A percentile compares a stretch with the other conserved stretches of the same genome.
phyloP scores from a whole-genome alignment of 2,113 vertebrate genomes.

The Mystacornis crossleyi region DNA sequence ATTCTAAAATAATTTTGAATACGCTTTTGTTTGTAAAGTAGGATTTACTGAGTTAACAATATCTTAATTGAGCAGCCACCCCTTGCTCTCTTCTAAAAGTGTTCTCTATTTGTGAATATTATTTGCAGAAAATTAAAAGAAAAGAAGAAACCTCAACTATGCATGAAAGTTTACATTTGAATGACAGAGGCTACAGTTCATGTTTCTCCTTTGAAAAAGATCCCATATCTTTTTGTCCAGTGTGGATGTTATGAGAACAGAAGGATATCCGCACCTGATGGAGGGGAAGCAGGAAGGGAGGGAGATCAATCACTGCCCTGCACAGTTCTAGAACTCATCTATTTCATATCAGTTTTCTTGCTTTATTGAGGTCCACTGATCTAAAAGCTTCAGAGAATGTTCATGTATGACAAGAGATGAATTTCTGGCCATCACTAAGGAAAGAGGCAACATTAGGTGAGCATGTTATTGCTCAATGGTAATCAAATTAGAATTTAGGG shows the following conservation, averaged over 20 bases:
- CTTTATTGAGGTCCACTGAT: neutral
- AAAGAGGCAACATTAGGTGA: neutral
- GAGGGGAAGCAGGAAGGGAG: neutral
- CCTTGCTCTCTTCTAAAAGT: neutral
- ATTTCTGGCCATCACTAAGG: neutral
- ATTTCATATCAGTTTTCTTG: neutral
- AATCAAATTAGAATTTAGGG: neutral
- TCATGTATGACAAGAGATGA: neutral
- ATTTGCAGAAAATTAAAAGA: neutral
- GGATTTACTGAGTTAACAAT: neutral
- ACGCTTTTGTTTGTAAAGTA: neutral
- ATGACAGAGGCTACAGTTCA: neutral
- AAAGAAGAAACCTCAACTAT: neutral
- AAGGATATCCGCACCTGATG: neutral
- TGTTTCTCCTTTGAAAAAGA: neutral
- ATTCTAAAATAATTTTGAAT: neutral
- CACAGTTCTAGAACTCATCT: neutral
- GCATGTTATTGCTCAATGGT: neutral
- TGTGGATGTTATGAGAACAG: neutral
- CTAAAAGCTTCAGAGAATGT: neutral
- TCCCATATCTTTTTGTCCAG: neutral
- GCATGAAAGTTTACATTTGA: neutral
- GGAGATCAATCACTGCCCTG: neutral
- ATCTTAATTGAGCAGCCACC: neutral
- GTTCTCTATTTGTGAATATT: neutral